Evolutionary conservation across 2,797 vertebrate species (phyloP).

Genomic region (Pseudocheirus occidentalis): DNA sequence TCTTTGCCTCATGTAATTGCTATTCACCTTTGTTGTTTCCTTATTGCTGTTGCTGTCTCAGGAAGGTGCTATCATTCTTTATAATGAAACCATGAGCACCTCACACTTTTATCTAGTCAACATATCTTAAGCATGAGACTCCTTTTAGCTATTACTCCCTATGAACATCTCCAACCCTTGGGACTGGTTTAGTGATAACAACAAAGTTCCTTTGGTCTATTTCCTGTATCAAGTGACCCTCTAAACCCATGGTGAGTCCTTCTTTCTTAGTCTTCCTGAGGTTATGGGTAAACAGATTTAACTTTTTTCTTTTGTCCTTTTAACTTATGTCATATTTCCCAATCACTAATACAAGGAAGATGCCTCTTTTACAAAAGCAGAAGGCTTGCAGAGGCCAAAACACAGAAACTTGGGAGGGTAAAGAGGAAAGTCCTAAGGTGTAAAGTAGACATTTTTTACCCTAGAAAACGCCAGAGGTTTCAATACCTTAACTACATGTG

Average conservation of each 20-base stretch:
- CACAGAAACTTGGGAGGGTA: not conserved
- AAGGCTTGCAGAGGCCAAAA: not conserved
- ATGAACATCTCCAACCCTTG: not conserved
- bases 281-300: not conserved
- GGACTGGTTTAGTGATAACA: not conserved
- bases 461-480: not conserved
- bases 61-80: not conserved
- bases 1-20: not conserved
- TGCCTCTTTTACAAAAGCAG: not conserved
- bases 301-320: not conserved
- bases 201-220: not conserved
- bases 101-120: not conserved
- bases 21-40: not conserved
- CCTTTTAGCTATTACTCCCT: not conserved
- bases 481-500: not conserved
- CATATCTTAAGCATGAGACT: not conserved
- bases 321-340: not conserved
- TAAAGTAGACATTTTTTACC: not conserved
- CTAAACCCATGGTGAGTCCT: not conserved
- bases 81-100: not conserved
- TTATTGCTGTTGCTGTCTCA: not conserved
- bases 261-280: not conserved
- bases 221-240: not conserved
- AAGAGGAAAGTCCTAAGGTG: not conserved
- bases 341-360: not conserved